Evolutionary conservation across 2,113 vertebrate genomes (phyloP), one percentile per base, ranked within the genome.

Genomic region (Rhea pennata): DNA sequence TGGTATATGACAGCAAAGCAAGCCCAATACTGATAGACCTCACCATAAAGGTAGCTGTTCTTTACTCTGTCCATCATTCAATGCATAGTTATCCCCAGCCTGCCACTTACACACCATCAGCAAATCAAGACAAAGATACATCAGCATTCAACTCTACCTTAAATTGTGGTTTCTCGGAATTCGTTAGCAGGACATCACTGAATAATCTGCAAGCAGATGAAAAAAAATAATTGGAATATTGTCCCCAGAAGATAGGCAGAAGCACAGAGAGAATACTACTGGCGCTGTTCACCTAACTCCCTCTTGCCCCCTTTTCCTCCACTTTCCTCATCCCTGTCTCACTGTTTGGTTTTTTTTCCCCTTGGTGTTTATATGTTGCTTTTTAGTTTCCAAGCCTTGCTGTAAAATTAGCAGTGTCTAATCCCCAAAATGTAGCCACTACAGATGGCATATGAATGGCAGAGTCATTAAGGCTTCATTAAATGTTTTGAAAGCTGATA

Each of bases 161-260:
- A 93, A 99, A 98, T 92, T 99, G 99, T 84, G 98, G 98, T 96
- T 99, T 99, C 95, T 99, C 99, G 0, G 98, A 98, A 95, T 98
- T 99, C 72, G 97, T 98, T 75, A 99, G 97, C 78, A 98, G 97
- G 89, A 99, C 98, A 1, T 99, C 99, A 88, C 98, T 98, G 97
- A 99, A 99, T 89, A 99, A 98, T 96, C 99, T 99, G 96, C 39
- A 31, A 96, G 67, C 36, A 46, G 40, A 82, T 8, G 1, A n/a
- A 83, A 73, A 76, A 83, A 76, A 77, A 85, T 31, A 39, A 59
- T 7, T 75, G 4, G 5, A 61, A 6, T 14, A 70, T 95, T 86
- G 94, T 65, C 91, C n/a, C 80, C 39, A 84, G 61, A 70, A 92
- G 23, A 61, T 0, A 66, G 6, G 11, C 12, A 96, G 82, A 92